These are phyloP conservation scores for Sinhomidia bicolor DNA, from an alignment of 2,888 invertebrate species.

Conservation along the genomic window DNA sequence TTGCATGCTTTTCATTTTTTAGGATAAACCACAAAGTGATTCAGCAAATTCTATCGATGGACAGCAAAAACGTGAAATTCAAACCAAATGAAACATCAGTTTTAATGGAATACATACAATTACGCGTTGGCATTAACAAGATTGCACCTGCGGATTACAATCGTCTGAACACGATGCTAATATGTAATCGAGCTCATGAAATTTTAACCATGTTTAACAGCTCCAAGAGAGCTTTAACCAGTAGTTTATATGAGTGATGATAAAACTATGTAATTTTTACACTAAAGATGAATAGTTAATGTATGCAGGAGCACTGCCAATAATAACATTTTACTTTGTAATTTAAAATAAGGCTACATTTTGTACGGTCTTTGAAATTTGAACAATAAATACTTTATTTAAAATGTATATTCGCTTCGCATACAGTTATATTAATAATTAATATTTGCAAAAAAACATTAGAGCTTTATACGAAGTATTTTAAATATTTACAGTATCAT, in stretches of 20 bases:
- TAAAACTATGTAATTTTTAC: no score
- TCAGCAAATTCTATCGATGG: conserved; percentile 67
- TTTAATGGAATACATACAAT: conserved; percentile 77
- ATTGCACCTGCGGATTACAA: conserved; percentile 60
- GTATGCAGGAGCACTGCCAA: conserved; percentile 6
- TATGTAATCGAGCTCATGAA: conserved; percentile 74
- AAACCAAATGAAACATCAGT: conserved; percentile 71
- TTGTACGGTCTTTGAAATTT: background rate
- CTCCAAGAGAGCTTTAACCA: conserved; percentile 2
- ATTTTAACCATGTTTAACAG: conserved; percentile 63
- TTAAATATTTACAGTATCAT: conserved; percentile 23
- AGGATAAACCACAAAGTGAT: conserved; percentile 77
- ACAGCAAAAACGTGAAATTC: conserved; percentile 68
- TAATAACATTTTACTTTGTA: conserved; percentile 5
- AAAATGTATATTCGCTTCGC: background rate
- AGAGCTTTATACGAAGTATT: no score
- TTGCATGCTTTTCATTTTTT: no score
- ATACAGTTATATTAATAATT: no score
- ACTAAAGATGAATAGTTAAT: no score
- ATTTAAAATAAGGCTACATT: background rate
- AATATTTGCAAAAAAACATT: no score
- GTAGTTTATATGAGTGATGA: conserved; percentile 1
- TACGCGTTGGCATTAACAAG: conserved; percentile 67
- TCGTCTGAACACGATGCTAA: conserved; percentile 72
- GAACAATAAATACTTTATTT: conserved; percentile 41